Evolutionary conservation across 2,888 invertebrate species (phyloP).

Genomic region (Xylota segnis): DNA sequence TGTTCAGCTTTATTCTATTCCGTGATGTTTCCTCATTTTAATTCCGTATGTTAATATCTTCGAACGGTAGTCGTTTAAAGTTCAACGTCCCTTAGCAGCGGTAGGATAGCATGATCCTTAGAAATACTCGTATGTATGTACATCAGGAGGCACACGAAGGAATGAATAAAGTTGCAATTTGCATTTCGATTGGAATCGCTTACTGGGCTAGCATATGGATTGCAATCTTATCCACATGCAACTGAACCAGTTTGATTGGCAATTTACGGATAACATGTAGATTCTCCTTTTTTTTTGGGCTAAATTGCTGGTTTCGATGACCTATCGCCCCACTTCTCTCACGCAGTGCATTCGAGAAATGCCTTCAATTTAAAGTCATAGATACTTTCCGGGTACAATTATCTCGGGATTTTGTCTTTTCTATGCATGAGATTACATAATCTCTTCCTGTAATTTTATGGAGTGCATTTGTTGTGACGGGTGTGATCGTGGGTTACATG

Average conservation of each 20-base stretch:
- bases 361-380: constrained; percentile 22
- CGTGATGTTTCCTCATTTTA: constrained; percentile 2
- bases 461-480: constrained; percentile 11
- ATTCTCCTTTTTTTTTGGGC: not conserved
- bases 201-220: not conserved
- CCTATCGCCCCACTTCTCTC: not conserved
- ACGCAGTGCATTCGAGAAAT: constrained; percentile 20
- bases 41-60: constrained; percentile 10
- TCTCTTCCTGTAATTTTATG: constrained; percentile 55
- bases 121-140: too few relatives aligned
- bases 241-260: constrained; percentile 32
- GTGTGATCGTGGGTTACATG: constrained; percentile 24
- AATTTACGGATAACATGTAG: constrained; percentile 9
- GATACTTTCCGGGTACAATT: constrained; percentile 45
- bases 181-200: constrained; percentile 45
- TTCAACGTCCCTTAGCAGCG: constrained; percentile 30
- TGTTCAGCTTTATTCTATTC: not conserved
- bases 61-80: constrained; percentile 1
- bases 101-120: constrained; percentile 34
- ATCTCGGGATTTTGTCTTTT: constrained; percentile 15
- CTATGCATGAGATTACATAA: constrained; percentile 24
- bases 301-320: not conserved
- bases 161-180: constrained; percentile 22
- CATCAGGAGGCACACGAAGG: too few relatives aligned
- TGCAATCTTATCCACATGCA: constrained; percentile 18